A percentile compares a stretch with the other conserved stretches of the same genome.
phyloP scores from a whole-genome alignment of 2,888 invertebrate genomes.

The Torymus auratus region DNA sequence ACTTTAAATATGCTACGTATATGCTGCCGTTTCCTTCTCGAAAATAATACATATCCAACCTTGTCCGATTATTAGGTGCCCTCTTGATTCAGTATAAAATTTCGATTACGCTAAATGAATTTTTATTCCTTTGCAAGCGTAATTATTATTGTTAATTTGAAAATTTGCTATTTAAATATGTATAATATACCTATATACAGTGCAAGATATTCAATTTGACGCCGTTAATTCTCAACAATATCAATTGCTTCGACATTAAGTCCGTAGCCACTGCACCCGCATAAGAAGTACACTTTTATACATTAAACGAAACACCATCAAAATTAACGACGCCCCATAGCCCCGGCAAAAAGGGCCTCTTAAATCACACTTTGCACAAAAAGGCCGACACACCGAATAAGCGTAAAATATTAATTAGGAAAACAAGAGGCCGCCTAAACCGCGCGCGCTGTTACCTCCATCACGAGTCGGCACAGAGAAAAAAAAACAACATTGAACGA shows the following conservation, averaged over 20 bases:
- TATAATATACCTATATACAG: not conserved
- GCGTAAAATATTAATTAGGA: conserved; percentile 57
- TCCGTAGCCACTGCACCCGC: not conserved
- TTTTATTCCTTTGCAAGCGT: too few species aligned
- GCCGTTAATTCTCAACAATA: conserved; percentile 9
- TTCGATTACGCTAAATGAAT: too few species aligned
- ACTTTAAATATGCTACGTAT: too few species aligned
- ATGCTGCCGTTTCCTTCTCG: too few species aligned
- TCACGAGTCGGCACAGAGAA: not conserved
- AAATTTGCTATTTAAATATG: too few species aligned
- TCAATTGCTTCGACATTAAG: conserved; percentile 26
- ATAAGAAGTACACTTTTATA: conserved; percentile 21
- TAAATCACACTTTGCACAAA: conserved; percentile 40
- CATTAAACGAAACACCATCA: conserved; percentile 24
- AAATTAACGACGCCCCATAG: conserved; percentile 15
- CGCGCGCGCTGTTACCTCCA: too few species aligned
- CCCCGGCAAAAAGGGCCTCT: conserved; percentile 33
- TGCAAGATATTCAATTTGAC: too few species aligned
- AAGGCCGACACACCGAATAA: not conserved
- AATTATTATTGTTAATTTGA: too few species aligned
- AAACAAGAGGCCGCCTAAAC: conserved; percentile 33
- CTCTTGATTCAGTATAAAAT: too few species aligned
- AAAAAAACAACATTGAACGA: not conserved
- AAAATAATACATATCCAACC: too few species aligned
- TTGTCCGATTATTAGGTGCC: too few species aligned